Percentiles rank a stretch among this genome's conserved stretches.
These are phyloP conservation scores for Enteromius argenteus DNA, from an alignment of 2,797 vertebrate species.

Conservation along the genomic window DNA sequence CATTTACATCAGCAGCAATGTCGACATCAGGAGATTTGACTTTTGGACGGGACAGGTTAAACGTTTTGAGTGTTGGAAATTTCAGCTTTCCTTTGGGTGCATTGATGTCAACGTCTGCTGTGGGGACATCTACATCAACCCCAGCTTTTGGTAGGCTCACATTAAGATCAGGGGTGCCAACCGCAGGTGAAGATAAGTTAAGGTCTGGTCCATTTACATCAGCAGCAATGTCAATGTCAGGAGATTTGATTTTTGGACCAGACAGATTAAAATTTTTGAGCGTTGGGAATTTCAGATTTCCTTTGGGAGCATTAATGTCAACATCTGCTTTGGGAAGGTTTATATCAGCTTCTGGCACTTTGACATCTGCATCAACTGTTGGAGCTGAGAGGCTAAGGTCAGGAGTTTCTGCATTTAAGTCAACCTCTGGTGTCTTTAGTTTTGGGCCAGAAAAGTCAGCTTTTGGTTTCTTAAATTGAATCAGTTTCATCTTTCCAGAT, in stretches of 20 bases:
- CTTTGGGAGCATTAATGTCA: conserved; percentile 64
- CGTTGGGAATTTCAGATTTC: conserved; percentile 66
- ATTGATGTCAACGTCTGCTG: conserved; percentile 63
- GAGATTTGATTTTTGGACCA: conserved; percentile 64
- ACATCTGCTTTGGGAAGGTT: conserved; percentile 66
- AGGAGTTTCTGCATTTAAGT: conserved; percentile 54
- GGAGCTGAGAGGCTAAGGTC: conserved; percentile 67
- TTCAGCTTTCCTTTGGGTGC: conserved; percentile 68
- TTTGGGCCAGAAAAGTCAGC: conserved; percentile 26
- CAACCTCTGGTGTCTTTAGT: conserved; percentile 51
- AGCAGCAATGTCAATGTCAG: conserved; percentile 65
- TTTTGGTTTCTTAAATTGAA: conserved; percentile 59
- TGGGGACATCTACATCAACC: conserved; percentile 66
- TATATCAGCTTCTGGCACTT: conserved; percentile 64
- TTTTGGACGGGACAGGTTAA: conserved; percentile 61
- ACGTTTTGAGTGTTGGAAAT: conserved; percentile 59
- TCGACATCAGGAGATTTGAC: conserved; percentile 58
- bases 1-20: conserved; percentile 61
- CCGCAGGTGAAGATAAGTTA: conserved; percentile 55
- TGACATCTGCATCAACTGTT: conserved; percentile 64
- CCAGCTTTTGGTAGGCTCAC: conserved; percentile 42
- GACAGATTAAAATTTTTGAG: conserved; percentile 60
- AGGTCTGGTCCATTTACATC: conserved; percentile 65
- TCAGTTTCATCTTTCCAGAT: conserved; percentile 55
- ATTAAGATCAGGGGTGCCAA: conserved; percentile 54